Base-by-base conservation (phyloP, 2,888 invertebrate genomes). In the Pterostichus madidus region DNA sequence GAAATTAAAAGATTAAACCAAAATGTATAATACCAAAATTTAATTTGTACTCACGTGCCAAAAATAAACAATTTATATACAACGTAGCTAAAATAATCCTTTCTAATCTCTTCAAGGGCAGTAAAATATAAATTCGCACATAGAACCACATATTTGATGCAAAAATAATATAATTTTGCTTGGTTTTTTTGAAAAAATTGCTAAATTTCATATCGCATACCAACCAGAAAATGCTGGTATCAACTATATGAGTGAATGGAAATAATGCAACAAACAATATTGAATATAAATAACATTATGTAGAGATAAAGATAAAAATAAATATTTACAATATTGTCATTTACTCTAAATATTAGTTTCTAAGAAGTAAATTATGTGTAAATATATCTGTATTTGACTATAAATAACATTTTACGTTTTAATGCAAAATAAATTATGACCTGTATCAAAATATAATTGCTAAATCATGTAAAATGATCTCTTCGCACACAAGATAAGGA, bases 401-500 rank as follows among this genome's bases (percentile, higher is more conserved):
- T 7, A 39, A 39, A 39, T 39, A 39, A 71, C 24, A 15, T 71
- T 44, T 71, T 44, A 71, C 39, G 68, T 71, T 6, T 44, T 64
- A 64, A 64, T 64, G 17, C 39, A 17, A 24, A 71, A 71, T 71
- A 71, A 77, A 59, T 59, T 77, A 77, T 17, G 13, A n/a, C 44
- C 3, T 15, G 10, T 77, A 56, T 59, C 77, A 77, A 77, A 77
- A 77, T 15, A 32, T 59, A 24, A 52, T 59, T 77, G 77, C 77
- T 8, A 39, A 39, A 77, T 77, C 77, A 77, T 59, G 59, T 10
- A 11, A 35, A 77, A 59, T 59, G 39, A 77, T 56, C 56, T 35
- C 46, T 11, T 10, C 39, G 39, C 13, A 71, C 15, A 71, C 59
- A 77, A 77, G 77, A 77, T 77, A 77, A 77, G 39, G 24, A 71